phyloP scores from a whole-genome alignment of 92 coral and sea anemone genomes.

The Epizoanthus illoricatus region DNA sequence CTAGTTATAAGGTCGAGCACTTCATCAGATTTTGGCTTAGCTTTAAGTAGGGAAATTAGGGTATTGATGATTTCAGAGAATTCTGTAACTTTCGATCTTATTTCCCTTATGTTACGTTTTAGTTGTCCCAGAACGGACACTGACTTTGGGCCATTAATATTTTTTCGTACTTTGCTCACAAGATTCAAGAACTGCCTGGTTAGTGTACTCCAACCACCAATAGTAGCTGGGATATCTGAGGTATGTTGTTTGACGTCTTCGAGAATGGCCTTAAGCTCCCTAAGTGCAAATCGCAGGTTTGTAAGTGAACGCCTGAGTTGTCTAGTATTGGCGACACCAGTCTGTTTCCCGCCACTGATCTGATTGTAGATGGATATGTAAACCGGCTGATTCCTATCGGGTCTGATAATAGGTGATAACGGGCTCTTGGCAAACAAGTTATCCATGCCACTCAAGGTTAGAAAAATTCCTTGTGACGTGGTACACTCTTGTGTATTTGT shows the following conservation, averaged over 20 bases:
- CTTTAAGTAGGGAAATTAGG: neutral
- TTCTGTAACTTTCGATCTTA: neutral
- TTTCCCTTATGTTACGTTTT: neutral
- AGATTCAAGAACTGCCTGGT: too few species aligned
- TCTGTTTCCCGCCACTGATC: constrained; percentile 54
- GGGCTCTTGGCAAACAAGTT: constrained; percentile 21
- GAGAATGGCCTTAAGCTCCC: neutral
- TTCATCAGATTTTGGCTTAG: neutral
- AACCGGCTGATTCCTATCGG: constrained; percentile 18
- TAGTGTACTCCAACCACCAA: too few species aligned
- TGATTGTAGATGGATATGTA: constrained; percentile 44
- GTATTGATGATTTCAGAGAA: neutral
- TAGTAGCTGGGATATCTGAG: neutral
- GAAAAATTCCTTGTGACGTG: constrained; percentile 6
- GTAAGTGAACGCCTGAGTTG: neutral
- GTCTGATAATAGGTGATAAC: constrained; percentile 5
- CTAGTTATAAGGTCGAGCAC: constrained; percentile 5
- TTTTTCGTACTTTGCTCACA: constrained; percentile 5
- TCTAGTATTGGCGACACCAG: constrained; percentile 39
- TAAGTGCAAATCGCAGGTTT: neutral
- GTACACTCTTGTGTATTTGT: neutral
- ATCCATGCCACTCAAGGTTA: constrained; percentile 3
- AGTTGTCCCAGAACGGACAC: too few species aligned
- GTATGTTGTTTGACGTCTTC: constrained; percentile 5
- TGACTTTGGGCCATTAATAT: neutral